Base-by-base conservation (phyloP, 1,140 invertebrate genomes). In the Anthonomus grandis region DNA sequence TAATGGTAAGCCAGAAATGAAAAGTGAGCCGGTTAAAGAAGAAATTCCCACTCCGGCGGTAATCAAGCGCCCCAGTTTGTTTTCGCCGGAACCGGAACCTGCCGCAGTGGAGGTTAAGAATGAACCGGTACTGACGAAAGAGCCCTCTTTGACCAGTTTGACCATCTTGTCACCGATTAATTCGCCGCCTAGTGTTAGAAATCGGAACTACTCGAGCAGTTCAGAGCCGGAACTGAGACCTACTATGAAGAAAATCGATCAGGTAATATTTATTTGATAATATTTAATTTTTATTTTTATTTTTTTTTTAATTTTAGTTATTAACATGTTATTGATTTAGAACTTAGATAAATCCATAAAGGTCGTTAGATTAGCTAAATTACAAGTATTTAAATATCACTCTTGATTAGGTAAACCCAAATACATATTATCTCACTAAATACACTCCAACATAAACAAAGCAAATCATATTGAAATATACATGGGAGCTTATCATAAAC, bases 31-130 rank as follows among this genome's bases (percentile, higher is more conserved):
- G 23, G 36, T 63, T n/a, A 64, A 67, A 38, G 65, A 68, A 41
- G 63, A 66, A 37, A 60, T 62, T 44, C 61, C 59, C n/a, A 63
- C 57, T n/a, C 63, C 63, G 5, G 52, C 51, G 25, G 45, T 66
- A 9, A 59, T 69, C 8, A 74, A 74, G 41, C 64, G 66, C 50
- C 70, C 72, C 12, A 72, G 70, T 53, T 59, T 74, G 44, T 82
- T 82, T 57, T 81, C 79, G 41, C 81, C 80, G 0, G 78, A 80
- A 49, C 78, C 64, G 37, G 18, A 3, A 45, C 15, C 42, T 17
- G 8, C 42, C 42, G 8, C 8, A 36, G n/a, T n/a, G n/a, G n/a
- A n/a, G 15, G n/a, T 70, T 9, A 63, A 70, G 34, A 56, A 67
- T 27, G 63, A 64, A 68, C 12, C 57, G 50, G 45, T 38, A 47